Percentiles rank a stretch among this genome's conserved stretches.
Conservation (phyloP, 2,888 invertebrate species). For the Luffia ferchaultella region DNA sequence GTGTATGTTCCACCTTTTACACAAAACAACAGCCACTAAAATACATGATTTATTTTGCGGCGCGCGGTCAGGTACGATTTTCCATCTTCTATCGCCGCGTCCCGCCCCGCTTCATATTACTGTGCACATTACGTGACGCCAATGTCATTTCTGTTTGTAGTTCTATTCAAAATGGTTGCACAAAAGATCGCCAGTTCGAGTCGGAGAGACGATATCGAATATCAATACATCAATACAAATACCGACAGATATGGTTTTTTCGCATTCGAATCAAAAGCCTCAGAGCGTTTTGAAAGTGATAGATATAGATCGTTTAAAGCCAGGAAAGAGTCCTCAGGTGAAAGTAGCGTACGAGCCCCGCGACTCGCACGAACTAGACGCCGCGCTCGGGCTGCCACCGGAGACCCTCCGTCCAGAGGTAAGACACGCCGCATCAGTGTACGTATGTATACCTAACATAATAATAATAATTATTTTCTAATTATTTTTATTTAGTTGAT, state of each 20-base stretch:
- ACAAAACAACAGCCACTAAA: not conserved
- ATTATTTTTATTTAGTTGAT: slow-evolving; percentile 4
- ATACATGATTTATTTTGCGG: too few relatives aligned
- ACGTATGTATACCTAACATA: slow-evolving; percentile 28
- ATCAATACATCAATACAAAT: slow-evolving; percentile 45
- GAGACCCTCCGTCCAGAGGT: slow-evolving; percentile 52
- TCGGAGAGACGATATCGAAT: slow-evolving; percentile 61
- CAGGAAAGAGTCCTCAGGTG: slow-evolving; percentile 46
- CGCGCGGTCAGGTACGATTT: slow-evolving; percentile 9
- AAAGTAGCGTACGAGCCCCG: slow-evolving; percentile 15
- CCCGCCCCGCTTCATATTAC: slow-evolving; percentile 41
- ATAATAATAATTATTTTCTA: not conserved
- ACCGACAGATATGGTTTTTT: slow-evolving; percentile 64
- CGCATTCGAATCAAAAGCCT: slow-evolving; percentile 60
- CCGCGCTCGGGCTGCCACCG: slow-evolving; percentile 29
- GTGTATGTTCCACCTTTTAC: too few relatives aligned
- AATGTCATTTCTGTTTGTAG: slow-evolving; percentile 66
- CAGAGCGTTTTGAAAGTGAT: slow-evolving; percentile 59
- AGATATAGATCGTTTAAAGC: slow-evolving; percentile 60
- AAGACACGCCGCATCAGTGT: slow-evolving; percentile 37
- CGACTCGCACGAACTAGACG: too few relatives aligned
- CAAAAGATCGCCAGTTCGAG: slow-evolving; percentile 62
- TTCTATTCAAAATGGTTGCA: slow-evolving; percentile 66
- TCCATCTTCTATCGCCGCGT: slow-evolving; percentile 15
- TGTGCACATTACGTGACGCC: slow-evolving; percentile 63